Conservation (phyloP, 2,888 invertebrate species). For the Mystacides longicornis region DNA sequence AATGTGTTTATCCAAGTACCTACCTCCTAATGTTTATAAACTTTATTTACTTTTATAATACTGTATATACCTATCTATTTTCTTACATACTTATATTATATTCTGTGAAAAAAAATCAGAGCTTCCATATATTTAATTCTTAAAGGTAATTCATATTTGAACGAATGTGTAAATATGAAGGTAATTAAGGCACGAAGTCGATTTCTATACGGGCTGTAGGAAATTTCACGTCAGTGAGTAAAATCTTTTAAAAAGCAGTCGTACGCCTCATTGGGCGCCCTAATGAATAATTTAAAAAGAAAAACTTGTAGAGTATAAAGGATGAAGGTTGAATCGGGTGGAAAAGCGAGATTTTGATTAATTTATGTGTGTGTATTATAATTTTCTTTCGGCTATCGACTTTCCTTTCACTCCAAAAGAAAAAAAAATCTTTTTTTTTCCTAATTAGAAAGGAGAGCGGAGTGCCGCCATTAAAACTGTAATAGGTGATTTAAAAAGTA, state of each 20-base stretch:
- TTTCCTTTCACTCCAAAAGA: slow-evolving; percentile 18
- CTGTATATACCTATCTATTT: too few species aligned
- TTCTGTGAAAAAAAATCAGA: too few species aligned
- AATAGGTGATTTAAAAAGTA: slow-evolving; percentile 27
- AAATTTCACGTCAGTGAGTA: too few species aligned
- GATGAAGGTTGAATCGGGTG: background rate
- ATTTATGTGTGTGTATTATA: slow-evolving; percentile 6
- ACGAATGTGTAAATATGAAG: too few species aligned
- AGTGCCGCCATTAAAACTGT: slow-evolving; percentile 26
- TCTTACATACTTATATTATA: too few species aligned
- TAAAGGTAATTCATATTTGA: too few species aligned
- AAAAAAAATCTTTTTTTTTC: slow-evolving; percentile 26
- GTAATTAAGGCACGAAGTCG: too few species aligned
- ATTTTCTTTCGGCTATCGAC: slow-evolving; percentile 14
- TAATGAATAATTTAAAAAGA: background rate
- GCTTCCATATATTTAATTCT: too few species aligned
- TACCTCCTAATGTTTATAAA: too few species aligned
- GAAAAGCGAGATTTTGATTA: slow-evolving; percentile 6
- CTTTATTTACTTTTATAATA: too few species aligned
- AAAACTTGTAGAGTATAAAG: background rate
- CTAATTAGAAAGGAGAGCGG: slow-evolving; percentile 25
- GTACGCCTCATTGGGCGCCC: background rate
- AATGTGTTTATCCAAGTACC: too few species aligned
- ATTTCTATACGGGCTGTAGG: too few species aligned
- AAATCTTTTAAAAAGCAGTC: background rate